Conservation (phyloP, 1,140 invertebrate species). For the Ips typographus region DNA sequence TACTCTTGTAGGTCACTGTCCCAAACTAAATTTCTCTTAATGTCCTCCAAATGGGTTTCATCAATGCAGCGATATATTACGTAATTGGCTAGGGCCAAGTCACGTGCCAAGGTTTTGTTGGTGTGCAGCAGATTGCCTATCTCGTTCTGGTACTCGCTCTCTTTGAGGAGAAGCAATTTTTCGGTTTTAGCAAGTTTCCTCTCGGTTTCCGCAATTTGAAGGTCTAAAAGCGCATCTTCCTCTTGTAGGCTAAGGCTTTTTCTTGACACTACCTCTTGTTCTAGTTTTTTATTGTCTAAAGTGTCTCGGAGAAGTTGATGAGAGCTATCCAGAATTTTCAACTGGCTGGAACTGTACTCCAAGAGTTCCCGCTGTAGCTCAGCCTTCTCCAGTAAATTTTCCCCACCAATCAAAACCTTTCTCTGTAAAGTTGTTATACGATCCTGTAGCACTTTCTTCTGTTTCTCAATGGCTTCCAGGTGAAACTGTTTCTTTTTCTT, state of each 20-base stretch:
- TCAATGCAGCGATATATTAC: constrained; percentile 64
- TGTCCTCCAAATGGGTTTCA: constrained; percentile 24
- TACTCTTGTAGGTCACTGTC: constrained; percentile 35
- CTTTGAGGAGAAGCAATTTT: constrained; percentile 80
- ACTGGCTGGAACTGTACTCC: constrained; percentile 84
- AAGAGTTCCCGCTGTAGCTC: constrained; percentile 86
- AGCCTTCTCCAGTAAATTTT: constrained; percentile 96
- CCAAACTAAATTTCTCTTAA: constrained; percentile 33
- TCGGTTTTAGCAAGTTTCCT: constrained; percentile 76
- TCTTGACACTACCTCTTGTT: constrained; percentile 91
- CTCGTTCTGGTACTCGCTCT: constrained; percentile 91
- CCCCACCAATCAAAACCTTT: constrained; percentile 95
- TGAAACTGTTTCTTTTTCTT: background rate
- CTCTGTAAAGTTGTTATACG: constrained; percentile 91
- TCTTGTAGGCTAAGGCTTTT: constrained; percentile 91
- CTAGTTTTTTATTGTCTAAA: constrained; percentile 84
- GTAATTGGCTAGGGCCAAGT: constrained; percentile 84
- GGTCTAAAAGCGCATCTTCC: constrained; percentile 85
- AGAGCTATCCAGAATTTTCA: constrained; percentile 78
- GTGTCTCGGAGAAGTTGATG: constrained; percentile 80
- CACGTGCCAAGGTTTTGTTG: constrained; percentile 81
- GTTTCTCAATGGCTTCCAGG: too few relatives aligned
- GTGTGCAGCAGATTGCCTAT: constrained; percentile 93
- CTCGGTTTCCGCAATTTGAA: constrained; percentile 87
- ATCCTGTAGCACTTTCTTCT: constrained; percentile 54